These are phyloP conservation scores for Eretmocerus hayati DNA, from an alignment of 2,888 invertebrate species.

Conservation along the genomic window DNA sequence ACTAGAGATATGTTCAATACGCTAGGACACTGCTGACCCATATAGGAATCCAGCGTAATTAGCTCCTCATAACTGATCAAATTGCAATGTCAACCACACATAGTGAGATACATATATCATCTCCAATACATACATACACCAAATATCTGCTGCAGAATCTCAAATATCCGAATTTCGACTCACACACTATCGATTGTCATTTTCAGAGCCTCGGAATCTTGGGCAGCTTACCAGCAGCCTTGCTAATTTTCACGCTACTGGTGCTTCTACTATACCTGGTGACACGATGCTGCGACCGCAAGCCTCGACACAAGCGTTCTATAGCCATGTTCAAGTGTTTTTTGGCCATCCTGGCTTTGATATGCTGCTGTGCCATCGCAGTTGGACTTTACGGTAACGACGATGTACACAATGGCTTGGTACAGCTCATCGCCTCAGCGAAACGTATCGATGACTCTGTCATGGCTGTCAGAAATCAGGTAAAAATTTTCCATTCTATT, in stretches of 20 bases:
- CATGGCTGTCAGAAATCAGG: slow-evolving; percentile 74
- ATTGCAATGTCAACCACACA: too few species aligned
- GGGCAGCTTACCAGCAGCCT: slow-evolving; percentile 87
- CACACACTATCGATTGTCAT: too few species aligned
- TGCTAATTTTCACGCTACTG: slow-evolving; percentile 84
- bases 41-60: too few species aligned
- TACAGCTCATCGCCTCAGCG: slow-evolving; percentile 73
- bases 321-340: slow-evolving; percentile 79
- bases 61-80: too few species aligned
- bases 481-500: too few species aligned
- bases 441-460: slow-evolving; percentile 75
- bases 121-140: too few species aligned
- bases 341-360: slow-evolving; percentile 71
- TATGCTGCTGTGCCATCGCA: slow-evolving; percentile 85
- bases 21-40: too few species aligned
- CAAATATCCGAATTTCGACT: too few species aligned
- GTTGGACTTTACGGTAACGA: slow-evolving; percentile 91
- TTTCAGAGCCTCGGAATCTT: slow-evolving; percentile 84
- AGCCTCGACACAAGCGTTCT: slow-evolving; percentile 80
- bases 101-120: too few species aligned
- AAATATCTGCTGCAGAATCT: too few species aligned
- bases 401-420: slow-evolving; percentile 75
- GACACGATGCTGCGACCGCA: slow-evolving; percentile 92
- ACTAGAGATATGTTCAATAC: too few species aligned
- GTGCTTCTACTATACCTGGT: slow-evolving; percentile 86